These are phyloP conservation scores for Pecten maximus DNA, from an alignment of 2,888 invertebrate genomes.

Conservation along the genomic window DNA sequence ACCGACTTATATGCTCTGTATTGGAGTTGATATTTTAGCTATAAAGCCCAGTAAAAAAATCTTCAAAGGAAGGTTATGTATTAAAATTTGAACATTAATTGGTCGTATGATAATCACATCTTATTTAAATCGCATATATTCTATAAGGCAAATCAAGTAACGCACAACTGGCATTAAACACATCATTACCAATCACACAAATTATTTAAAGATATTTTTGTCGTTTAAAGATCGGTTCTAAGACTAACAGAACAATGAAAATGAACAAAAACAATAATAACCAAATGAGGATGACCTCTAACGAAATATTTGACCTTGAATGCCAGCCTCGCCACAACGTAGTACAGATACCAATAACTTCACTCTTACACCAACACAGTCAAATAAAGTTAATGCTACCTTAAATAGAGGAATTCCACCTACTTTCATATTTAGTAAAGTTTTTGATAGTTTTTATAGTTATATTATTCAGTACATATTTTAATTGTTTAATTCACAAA, in stretches of 20 bases:
- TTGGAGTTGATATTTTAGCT: neutral
- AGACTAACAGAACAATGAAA: neutral
- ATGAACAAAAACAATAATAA: neutral
- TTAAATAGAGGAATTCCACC: too few species aligned
- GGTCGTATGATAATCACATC: too few species aligned
- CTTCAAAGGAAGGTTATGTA: neutral
- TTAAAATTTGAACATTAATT: conserved; percentile 7
- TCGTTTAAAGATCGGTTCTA: neutral
- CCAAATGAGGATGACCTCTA: neutral
- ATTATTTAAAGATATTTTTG: neutral
- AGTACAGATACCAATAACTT: too few species aligned
- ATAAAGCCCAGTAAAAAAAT: neutral
- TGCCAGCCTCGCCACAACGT: neutral
- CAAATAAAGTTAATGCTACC: too few species aligned
- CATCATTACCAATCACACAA: neutral
- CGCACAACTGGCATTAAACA: neutral
- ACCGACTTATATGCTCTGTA: neutral
- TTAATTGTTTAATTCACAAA: too few species aligned
- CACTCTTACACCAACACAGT: too few species aligned
- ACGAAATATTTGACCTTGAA: neutral
- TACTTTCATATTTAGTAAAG: too few species aligned
- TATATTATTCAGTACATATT: too few species aligned
- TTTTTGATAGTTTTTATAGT: too few species aligned
- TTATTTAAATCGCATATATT: too few species aligned
- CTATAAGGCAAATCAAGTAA: neutral